phyloP scores from a whole-genome alignment of 2,113 vertebrate genomes.

The Hippocampus guttulatus region DNA sequence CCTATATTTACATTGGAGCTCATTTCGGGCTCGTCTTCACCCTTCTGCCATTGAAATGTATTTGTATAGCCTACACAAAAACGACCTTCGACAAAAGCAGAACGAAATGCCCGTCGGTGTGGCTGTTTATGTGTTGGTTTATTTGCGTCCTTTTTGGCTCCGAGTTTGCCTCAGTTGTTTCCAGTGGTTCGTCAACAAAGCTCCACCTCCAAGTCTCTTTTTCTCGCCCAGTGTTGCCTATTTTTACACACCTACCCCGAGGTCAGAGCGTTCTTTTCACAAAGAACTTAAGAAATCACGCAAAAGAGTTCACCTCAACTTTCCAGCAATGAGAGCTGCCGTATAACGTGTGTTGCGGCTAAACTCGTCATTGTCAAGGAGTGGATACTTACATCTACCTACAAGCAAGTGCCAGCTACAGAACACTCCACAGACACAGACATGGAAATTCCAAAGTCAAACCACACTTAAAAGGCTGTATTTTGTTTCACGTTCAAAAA shows the following conservation, averaged over 20 bases:
- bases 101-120: conserved; percentile 10
- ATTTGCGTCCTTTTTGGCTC: conserved; percentile 19
- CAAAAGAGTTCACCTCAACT: neutral
- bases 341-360: neutral
- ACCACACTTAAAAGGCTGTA: neutral
- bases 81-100: conserved; percentile 14
- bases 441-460: conserved; percentile 3
- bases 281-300: neutral
- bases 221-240: conserved; percentile 17
- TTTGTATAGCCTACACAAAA: conserved; percentile 28
- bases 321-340: neutral
- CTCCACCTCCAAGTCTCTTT: neutral
- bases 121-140: conserved; percentile 19
- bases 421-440: conserved; percentile 1
- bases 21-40: conserved; percentile 25
- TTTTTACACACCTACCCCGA: conserved; percentile 24
- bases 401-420: neutral
- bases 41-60: conserved; percentile 12
- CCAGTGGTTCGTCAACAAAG: conserved; percentile 16
- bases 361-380: neutral
- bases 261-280: conserved; percentile 12
- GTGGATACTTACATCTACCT: neutral
- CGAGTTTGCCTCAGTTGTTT: conserved; percentile 27
- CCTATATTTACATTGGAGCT: conserved; percentile 34
- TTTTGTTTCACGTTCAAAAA: neutral